Conservation (phyloP, 2,888 invertebrate genomes). For the Steinernema hermaphroditum region DNA sequence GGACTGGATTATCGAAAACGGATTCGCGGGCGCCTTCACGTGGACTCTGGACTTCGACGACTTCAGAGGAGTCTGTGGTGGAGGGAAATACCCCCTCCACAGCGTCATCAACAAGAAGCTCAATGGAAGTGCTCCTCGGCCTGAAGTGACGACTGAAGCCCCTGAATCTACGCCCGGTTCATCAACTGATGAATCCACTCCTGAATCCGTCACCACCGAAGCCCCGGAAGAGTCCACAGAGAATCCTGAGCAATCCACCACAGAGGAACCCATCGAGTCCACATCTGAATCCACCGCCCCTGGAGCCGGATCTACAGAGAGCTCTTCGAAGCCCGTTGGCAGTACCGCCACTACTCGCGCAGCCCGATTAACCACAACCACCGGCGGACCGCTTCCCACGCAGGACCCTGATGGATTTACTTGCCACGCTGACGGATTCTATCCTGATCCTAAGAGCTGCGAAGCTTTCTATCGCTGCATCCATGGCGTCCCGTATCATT, state of each 20-base stretch:
- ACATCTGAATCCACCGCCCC: no score
- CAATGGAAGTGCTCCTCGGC: neutral
- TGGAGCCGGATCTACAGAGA: no score
- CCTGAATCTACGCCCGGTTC: no score
- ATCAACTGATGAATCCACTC: constrained; percentile 39
- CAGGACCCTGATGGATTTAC: constrained; percentile 45
- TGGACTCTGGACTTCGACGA: constrained; percentile 8
- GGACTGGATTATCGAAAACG: neutral
- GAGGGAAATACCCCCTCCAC: neutral
- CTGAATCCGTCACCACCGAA: no score
- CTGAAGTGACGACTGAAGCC: no score
- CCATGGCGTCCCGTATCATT: constrained; percentile 44
- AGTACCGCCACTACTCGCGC: no score
- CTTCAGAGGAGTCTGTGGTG: neutral
- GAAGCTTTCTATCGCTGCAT: constrained; percentile 61
- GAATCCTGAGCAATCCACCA: no score
- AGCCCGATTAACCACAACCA: no score
- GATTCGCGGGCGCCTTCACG: neutral
- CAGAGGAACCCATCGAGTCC: no score
- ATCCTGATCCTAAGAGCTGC: constrained; percentile 50
- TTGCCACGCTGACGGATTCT: constrained; percentile 62
- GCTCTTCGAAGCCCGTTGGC: no score
- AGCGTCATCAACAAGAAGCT: neutral
- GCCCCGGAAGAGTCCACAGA: no score
- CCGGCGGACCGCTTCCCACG: no score